Evolutionary conservation across 2,113 vertebrate species (phyloP).

Genomic region (Festucalex cinctus): DNA sequence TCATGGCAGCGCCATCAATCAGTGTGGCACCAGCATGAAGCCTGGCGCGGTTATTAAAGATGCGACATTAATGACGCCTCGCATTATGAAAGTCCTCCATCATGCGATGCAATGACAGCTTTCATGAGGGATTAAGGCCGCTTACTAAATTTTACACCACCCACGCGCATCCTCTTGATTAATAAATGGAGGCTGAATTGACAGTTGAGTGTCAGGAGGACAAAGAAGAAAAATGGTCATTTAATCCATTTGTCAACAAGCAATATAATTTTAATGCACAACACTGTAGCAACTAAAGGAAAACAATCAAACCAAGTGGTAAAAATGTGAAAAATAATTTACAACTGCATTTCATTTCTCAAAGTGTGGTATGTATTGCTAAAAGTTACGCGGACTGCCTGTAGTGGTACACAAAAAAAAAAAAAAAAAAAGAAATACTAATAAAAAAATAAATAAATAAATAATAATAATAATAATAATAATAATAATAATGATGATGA

Average conservation of each 20-base stretch:
- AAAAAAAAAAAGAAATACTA: too few species aligned
- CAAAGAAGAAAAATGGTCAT: neutral
- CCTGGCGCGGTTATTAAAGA: conserved; percentile 43
- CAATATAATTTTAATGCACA: neutral
- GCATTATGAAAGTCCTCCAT: conserved; percentile 51
- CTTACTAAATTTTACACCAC: neutral
- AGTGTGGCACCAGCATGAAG: conserved; percentile 23
- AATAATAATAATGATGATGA: too few species aligned
- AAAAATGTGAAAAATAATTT: too few species aligned
- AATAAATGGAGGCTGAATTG: neutral
- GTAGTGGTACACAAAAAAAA: neutral
- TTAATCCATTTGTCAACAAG: neutral
- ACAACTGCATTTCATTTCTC: too few species aligned
- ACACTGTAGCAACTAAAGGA: neutral
- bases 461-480: too few species aligned
- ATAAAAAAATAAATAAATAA: too few species aligned
- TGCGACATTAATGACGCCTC: conserved; percentile 40
- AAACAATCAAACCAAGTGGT: too few species aligned
- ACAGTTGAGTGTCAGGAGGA: neutral
- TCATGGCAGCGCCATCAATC: conserved; percentile 61
- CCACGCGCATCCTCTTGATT: neutral
- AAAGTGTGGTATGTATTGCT: too few species aligned
- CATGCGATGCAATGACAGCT: conserved; percentile 26
- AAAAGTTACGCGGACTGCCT: too few species aligned
- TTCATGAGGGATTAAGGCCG: conserved; percentile 26